Base-by-base conservation (phyloP, 2,888 invertebrate species). In the Autographa gamma region DNA sequence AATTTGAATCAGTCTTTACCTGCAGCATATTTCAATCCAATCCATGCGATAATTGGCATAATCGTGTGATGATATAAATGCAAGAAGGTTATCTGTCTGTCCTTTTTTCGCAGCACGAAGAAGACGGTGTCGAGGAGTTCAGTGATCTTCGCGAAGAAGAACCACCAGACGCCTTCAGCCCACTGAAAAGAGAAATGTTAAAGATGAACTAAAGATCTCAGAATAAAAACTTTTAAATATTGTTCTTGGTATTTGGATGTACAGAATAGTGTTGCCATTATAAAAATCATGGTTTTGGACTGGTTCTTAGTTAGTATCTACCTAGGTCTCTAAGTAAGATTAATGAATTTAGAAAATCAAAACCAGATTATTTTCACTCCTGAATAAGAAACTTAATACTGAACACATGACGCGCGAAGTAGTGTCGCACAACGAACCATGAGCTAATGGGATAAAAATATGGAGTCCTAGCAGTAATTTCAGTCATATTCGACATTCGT, bases 11-110 rank as follows among this genome's bases (percentile, higher is more conserved):
- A 48, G 7, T 6, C 0, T n/a, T 0, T n/a, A 97, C 97, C 97
- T 81, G 91, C 97, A 96, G 76, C 97, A 92, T 91, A 97, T 97
- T 93, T 97, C 96, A 80, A 96, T 58, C 97, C 97, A 13, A 97
- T 96, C 97, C 98, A 98, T 0, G 97, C 96, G 86, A 97, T 96
- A 19, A 97, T 82, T 19, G 97, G 98, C 93, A 97, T 98, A 66
- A 97, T 91, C 0, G 97, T 96, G 88, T 99, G 98, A 90, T 99
- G 99, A 86, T 98, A 98, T 1, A 99, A 97, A 88, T 99, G 98
- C 9, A 99, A 96, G 83, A 98, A 98, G 0, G 98, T 97, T 0
- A 98, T 97, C 91, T 98, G 98, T 66, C 97, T 97, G 79, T 97
- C 97, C 90, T 98, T 98, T 91, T 98, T 98, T 16, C 98, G 96